Evolutionary conservation across 2,888 invertebrate species (phyloP), one percentile per base, ranked within the genome.

Genomic region (Metallyticus violacea): DNA sequence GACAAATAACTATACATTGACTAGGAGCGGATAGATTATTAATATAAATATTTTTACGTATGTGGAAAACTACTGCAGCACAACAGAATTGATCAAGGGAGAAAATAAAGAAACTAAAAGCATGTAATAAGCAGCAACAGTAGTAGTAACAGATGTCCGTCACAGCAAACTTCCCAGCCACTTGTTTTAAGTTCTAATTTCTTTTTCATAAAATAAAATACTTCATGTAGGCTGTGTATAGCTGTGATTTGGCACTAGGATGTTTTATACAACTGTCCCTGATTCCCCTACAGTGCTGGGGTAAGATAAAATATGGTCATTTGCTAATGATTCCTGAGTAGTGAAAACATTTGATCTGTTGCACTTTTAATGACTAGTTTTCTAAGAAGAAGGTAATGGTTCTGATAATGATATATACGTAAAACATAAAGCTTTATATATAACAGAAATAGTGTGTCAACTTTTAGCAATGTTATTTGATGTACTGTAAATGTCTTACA

Each of bases 161-260:
- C 81, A 28, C 81, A 29, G 40, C 40, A 15, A 40, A 62, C 40
- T 62, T 62, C 15, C 40, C 40, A 62, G 40, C 40, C 40, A 62
- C 2, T 62, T 62, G 40, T 62, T 15, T 62, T 22, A 62, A 4
- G 40, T 62, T 62, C 40, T 62, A 62, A 9, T 62, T 62, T 62
- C 15, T 79, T 85, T 79, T n/a, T 78, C 79, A 86, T 76, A 79
- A 86, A 86, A 79, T 84, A 85, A 86, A 86, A 86, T 86, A 86
- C 80, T 86, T 85, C 78, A 85, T 62, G 40, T 77, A 86, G 78
- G 26, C 84, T 85, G 83, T 86, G 86, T 83, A 79, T 83, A 87
- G 87, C 83, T 88, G 87, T 88, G 88, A 88, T 88, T 88, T 88
- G 88, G 88, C 88, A 88, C 88, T 88, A 88, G 88, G 88, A 87